Percentiles rank a stretch among this genome's conserved stretches.
Conservation (phyloP, 2,797 vertebrate genomes). For the Arnoldichthys spilopterus region DNA sequence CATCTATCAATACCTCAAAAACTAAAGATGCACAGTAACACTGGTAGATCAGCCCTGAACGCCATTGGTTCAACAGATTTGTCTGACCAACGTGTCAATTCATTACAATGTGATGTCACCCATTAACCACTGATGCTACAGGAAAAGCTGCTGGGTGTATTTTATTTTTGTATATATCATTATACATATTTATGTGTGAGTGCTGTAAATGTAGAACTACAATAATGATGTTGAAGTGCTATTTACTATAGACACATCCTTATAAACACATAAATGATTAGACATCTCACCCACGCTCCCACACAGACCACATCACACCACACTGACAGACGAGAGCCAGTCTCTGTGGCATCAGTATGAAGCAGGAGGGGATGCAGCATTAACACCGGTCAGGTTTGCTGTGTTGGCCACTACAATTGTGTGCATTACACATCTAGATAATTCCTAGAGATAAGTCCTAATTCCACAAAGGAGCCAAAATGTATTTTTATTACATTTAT, state of each 20-base stretch:
- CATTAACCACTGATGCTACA: neutral
- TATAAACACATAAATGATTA: constrained; percentile 10
- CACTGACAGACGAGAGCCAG: neutral
- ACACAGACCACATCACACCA: neutral
- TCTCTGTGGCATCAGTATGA: neutral
- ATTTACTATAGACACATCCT: neutral
- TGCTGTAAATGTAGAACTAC: neutral
- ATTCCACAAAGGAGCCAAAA: no score
- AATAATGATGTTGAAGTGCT: neutral
- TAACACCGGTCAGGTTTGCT: neutral
- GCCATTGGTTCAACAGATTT: constrained; percentile 7
- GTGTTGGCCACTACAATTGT: neutral
- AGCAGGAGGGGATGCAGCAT: neutral
- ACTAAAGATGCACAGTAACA: constrained; percentile 25
- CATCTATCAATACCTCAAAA: constrained; percentile 60
- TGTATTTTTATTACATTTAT: no score
- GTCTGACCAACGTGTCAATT: constrained; percentile 3
- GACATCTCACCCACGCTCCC: neutral
- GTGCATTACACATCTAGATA: neutral
- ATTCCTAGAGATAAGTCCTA: no score
- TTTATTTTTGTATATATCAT: neutral
- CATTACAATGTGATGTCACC: constrained; percentile 4
- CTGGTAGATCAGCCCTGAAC: constrained; percentile 13
- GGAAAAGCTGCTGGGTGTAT: constrained; percentile 2
- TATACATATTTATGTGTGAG: neutral